These are phyloP conservation scores for Archaeoteleia sp. DNA, from an alignment of 2,888 invertebrate genomes.

Conservation along the genomic window DNA sequence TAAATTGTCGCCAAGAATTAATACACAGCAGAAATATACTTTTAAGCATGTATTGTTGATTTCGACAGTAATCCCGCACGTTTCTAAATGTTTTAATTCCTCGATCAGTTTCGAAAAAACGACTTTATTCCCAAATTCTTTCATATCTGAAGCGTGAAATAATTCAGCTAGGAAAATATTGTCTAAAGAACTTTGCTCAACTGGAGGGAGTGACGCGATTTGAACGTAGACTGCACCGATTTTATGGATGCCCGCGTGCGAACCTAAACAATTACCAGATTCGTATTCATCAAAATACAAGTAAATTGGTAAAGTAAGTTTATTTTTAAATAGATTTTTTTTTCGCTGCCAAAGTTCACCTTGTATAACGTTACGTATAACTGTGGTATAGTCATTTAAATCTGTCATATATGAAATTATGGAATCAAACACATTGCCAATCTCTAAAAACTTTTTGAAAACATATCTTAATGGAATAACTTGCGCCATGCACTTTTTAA, in stretches of 20 bases:
- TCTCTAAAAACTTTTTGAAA: too few species aligned
- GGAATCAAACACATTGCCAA: too few species aligned
- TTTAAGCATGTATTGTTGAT: neutral
- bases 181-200: neutral
- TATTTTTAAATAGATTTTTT: neutral
- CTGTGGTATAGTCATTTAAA: conserved; percentile 10
- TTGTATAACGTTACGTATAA: conserved; percentile 23
- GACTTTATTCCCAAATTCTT: conserved; percentile 7
- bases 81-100: conserved; percentile 15
- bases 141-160: conserved; percentile 6
- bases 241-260: conserved; percentile 7
- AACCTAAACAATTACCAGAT: conserved; percentile 13
- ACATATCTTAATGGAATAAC: too few species aligned
- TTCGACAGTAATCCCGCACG: conserved; percentile 9
- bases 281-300: conserved; percentile 11
- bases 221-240: conserved; percentile 13
- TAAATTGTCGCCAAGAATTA: conserved; percentile 13
- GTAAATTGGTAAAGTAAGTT: conserved; percentile 10
- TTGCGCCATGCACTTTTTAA: too few species aligned
- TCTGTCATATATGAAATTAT: too few species aligned
- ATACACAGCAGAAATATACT: conserved; percentile 11
- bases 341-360: conserved; percentile 4
- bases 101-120: conserved; percentile 15
- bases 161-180: conserved; percentile 10
- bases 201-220: conserved; percentile 15